These are phyloP conservation scores for Podarcis raffonei DNA, from an alignment of 2,113 vertebrate genomes.

Conservation along the genomic window DNA sequence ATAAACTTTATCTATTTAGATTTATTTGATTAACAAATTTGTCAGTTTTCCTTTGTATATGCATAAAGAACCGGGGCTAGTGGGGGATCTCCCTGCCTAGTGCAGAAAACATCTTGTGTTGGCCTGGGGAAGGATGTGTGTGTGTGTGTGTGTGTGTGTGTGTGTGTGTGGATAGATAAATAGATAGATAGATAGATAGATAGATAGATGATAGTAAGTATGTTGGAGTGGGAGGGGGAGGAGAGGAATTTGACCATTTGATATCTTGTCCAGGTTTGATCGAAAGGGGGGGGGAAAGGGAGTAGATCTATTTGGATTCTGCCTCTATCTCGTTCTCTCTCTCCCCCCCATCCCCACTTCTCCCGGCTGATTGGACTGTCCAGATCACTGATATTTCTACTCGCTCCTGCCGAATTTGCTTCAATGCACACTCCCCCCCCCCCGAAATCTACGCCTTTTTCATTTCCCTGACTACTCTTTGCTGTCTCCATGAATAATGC, in stretches of 20 bases:
- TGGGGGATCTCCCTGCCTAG: not conserved
- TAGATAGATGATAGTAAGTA: not conserved
- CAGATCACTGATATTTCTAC: not conserved
- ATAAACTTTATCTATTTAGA: constrained; percentile 19
- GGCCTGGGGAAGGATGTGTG: no score
- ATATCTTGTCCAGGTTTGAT: not conserved
- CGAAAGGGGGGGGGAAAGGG: not conserved
- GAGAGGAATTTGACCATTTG: not conserved
- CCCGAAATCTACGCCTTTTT: not conserved
- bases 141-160: not conserved
- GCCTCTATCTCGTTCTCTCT: not conserved
- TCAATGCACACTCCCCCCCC: not conserved
- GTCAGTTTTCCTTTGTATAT: not conserved
- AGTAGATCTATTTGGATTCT: not conserved
- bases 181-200: not conserved
- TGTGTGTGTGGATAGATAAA: no score
- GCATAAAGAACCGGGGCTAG: not conserved
- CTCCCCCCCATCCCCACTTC: not conserved
- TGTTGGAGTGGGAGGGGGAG: not conserved
- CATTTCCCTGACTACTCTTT: not conserved
- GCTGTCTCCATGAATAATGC: not conserved
- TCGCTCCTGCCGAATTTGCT: not conserved
- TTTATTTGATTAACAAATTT: constrained; percentile 23
- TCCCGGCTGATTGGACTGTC: not conserved
- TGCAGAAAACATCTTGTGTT: not conserved